Evolutionary conservation across 1,140 invertebrate species (phyloP).

Genomic region (Chrysoperla carnea): DNA sequence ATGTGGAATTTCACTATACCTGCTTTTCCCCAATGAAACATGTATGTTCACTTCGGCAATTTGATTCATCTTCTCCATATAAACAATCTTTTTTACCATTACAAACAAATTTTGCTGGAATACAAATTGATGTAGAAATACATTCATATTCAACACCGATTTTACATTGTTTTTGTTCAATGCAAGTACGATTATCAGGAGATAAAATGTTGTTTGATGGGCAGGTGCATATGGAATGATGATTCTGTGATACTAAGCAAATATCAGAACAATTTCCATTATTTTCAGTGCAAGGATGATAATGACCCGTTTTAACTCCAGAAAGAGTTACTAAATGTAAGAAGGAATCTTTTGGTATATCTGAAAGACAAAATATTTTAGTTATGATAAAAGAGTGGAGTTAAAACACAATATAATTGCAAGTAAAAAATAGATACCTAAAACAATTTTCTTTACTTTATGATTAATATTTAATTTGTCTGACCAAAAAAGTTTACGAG

Average conservation of each 20-base stretch:
- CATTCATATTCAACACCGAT: constrained; percentile 30
- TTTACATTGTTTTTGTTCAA: constrained; percentile 25
- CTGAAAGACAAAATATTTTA: constrained; percentile 5
- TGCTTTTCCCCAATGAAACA: constrained; percentile 6
- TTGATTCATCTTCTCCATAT: constrained; percentile 46
- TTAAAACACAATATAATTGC: too few relatives aligned
- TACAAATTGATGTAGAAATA: constrained; percentile 37
- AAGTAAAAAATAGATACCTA: constrained; percentile 14
- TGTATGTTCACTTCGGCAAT: constrained; percentile 26
- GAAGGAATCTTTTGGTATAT: constrained; percentile 3
- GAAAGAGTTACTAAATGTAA: constrained; percentile 15
- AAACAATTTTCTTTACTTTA: constrained; percentile 20
- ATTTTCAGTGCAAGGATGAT: constrained; percentile 37
- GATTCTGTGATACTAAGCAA: constrained; percentile 33
- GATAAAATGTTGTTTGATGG: constrained; percentile 32
- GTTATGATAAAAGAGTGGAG: neutral
- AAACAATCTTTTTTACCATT: constrained; percentile 50
- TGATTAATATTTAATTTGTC: constrained; percentile 23
- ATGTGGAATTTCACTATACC: too few relatives aligned
- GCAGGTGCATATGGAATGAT: constrained; percentile 30
- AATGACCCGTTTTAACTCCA: constrained; percentile 5
- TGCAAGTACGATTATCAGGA: constrained; percentile 30
- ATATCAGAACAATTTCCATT: constrained; percentile 59
- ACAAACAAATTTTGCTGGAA: constrained; percentile 40
- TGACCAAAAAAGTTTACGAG: constrained; percentile 35